These are phyloP conservation scores for Drosophila athabasca DNA, from an alignment of 1,140 invertebrate genomes.

Conservation along the genomic window DNA sequence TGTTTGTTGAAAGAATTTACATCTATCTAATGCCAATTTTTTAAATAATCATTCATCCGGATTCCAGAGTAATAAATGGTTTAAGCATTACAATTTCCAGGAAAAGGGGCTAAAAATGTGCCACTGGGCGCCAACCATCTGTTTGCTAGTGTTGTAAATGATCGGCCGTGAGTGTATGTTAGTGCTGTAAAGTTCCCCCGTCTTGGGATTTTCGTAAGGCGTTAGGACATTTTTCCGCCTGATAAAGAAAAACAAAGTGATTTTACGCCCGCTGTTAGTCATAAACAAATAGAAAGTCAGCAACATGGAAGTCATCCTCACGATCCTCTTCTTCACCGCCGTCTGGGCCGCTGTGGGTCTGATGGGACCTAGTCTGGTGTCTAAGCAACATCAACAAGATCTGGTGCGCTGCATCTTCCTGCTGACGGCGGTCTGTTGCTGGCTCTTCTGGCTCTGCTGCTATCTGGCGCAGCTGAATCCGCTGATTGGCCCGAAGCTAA, in stretches of 20 bases:
- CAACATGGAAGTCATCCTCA: constrained; percentile 84
- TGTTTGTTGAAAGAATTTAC: no score
- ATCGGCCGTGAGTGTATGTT: background rate
- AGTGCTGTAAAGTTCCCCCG: constrained; percentile 11
- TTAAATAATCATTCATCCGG: no score
- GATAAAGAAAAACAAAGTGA: constrained; percentile 38
- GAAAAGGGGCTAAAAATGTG: background rate
- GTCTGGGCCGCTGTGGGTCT: constrained; percentile 93
- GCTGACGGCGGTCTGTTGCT: constrained; percentile 94
- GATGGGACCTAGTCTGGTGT: constrained; percentile 92
- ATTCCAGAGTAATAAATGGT: background rate
- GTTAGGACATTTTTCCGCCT: constrained; percentile 14
- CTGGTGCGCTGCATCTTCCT: constrained; percentile 93
- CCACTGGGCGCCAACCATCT: constrained; percentile 6
- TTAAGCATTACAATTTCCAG: background rate
- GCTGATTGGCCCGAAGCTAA: constrained; percentile 93
- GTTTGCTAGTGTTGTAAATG: constrained; percentile 18
- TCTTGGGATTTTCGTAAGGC: constrained; percentile 10
- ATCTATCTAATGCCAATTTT: no score
- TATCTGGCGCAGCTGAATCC: constrained; percentile 98
- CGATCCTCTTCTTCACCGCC: constrained; percentile 90
- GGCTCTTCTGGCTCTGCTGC: constrained; percentile 96
- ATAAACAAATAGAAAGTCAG: constrained; percentile 19
- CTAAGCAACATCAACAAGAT: constrained; percentile 93
- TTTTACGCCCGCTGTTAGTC: constrained; percentile 14